Percentiles rank a stretch among this genome's conserved stretches.
Evolutionary conservation across 2,888 invertebrate genomes (phyloP).

Genomic region (Phaonia tiefii): DNA sequence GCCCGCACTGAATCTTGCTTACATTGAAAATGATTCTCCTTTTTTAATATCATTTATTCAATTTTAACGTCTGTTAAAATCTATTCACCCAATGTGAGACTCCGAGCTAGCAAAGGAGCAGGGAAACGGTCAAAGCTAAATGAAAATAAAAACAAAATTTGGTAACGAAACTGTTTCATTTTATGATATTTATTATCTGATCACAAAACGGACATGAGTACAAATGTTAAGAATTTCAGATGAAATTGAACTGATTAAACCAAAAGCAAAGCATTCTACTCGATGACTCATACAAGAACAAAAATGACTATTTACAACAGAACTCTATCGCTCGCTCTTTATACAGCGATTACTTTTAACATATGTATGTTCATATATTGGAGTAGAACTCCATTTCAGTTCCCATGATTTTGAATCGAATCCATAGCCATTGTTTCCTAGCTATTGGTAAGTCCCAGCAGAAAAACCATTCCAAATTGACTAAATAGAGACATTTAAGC

Average conservation of each 20-base stretch:
- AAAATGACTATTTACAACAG: no score
- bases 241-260: slow-evolving; percentile 26
- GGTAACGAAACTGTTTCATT: slow-evolving; percentile 27
- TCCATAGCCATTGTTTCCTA: no score
- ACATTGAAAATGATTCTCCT: no score
- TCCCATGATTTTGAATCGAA: not conserved
- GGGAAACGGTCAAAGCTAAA: slow-evolving; percentile 12
- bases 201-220: slow-evolving; percentile 27
- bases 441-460: slow-evolving; percentile 2
- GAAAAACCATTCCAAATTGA: slow-evolving; percentile 43
- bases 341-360: no score
- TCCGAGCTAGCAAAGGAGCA: no score
- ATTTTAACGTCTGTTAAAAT: no score
- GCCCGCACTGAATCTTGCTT: no score
- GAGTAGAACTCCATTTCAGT: not conserved
- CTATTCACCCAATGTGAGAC: no score
- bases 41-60: no score
- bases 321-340: no score
- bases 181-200: slow-evolving; percentile 58
- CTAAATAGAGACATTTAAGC: slow-evolving; percentile 63
- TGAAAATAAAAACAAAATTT: slow-evolving; percentile 25
- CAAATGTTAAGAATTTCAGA: slow-evolving; percentile 38
- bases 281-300: slow-evolving; percentile 40
- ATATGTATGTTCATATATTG: no score
- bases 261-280: not conserved